Conservation (phyloP, 2,888 invertebrate species). For the Ormyrus nitidulus region DNA sequence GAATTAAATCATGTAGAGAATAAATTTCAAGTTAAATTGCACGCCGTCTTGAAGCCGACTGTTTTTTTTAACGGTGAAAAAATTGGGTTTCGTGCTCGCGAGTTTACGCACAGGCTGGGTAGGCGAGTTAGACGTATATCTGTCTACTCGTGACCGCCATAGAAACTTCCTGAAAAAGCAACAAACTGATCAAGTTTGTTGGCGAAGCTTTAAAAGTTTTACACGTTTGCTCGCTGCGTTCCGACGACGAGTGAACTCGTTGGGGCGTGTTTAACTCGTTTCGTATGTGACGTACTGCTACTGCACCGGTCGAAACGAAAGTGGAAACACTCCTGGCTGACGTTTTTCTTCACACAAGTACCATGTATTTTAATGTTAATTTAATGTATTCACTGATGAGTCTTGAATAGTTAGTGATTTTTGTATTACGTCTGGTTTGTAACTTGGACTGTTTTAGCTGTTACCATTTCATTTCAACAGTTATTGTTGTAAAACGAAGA, state of each 20-base stretch:
- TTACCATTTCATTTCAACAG: too few species aligned
- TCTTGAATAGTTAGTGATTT: too few species aligned
- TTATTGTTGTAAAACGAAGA: too few species aligned
- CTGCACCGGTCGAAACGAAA: background rate
- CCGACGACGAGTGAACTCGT: background rate
- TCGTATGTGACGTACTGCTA: background rate
- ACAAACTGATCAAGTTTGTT: constrained; percentile 4
- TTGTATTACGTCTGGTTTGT: too few species aligned
- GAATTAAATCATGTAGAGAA: constrained; percentile 15
- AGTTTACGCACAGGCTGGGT: too few species aligned
- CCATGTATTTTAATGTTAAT: background rate
- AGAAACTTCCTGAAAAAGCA: constrained; percentile 7
- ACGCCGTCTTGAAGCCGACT: background rate
- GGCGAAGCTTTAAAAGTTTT: constrained; percentile 23
- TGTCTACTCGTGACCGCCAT: too few species aligned
- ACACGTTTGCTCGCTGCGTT: background rate
- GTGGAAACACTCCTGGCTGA: background rate
- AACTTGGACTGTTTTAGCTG: too few species aligned
- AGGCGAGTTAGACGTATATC: background rate
- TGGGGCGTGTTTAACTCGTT: constrained; percentile 21
- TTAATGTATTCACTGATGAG: background rate
- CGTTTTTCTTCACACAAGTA: background rate
- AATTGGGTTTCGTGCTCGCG: too few species aligned
- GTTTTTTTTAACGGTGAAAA: too few species aligned
- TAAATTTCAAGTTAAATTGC: background rate